Conservation (phyloP, 2,113 vertebrate genomes). For the Dicentrarchus labrax region DNA sequence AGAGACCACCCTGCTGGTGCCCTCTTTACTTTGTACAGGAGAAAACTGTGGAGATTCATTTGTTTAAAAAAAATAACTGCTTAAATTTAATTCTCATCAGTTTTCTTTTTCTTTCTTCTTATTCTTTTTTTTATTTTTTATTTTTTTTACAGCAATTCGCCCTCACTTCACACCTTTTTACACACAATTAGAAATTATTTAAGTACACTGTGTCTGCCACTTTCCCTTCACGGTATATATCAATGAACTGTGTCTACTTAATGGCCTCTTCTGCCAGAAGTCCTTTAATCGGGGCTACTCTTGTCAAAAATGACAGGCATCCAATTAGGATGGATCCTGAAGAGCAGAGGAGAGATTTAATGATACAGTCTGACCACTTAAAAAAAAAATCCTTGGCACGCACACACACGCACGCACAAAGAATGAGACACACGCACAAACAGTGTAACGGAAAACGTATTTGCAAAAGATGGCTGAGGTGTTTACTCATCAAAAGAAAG, state of each 20-base stretch:
- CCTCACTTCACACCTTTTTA: neutral
- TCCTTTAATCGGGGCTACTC: conserved; percentile 53
- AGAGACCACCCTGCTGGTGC: neutral
- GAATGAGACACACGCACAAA: neutral
- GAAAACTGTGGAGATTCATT: neutral
- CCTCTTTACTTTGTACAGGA: neutral
- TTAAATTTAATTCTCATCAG: neutral
- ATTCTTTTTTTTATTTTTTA: neutral
- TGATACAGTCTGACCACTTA: conserved; percentile 48
- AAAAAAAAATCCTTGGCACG: neutral
- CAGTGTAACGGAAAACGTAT: neutral
- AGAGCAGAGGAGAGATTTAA: conserved; percentile 60
- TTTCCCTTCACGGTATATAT: conserved; percentile 46
- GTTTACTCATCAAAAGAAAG: neutral
- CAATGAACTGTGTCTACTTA: conserved; percentile 57
- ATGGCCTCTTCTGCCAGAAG: conserved; percentile 55
- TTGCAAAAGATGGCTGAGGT: neutral
- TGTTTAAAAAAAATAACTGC: neutral
- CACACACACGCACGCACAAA: neutral
- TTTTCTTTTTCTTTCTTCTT: too few relatives aligned
- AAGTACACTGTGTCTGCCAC: conserved; percentile 18
- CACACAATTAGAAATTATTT: conserved; percentile 50
- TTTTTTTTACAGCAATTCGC: neutral
- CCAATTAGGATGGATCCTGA: conserved; percentile 77
- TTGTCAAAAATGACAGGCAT: conserved; percentile 71